Conservation (phyloP, 1,140 invertebrate species). For the Brachionus angularis region DNA sequence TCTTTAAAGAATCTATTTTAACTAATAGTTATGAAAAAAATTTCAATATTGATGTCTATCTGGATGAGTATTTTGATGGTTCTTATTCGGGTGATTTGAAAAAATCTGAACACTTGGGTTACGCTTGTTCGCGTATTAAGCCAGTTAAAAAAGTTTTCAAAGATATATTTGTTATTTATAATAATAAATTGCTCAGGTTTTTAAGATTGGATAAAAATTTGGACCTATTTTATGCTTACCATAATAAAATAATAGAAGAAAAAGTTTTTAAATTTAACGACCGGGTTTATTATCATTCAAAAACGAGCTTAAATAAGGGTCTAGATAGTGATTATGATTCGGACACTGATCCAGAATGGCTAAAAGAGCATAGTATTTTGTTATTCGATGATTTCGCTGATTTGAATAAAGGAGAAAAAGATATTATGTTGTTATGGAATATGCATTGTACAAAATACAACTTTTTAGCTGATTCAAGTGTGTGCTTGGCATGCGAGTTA, state of each 20-base stretch:
- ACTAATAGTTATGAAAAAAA: not conserved
- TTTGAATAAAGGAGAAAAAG: conserved; percentile 36
- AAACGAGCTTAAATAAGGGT: conserved; percentile 72
- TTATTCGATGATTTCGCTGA: conserved; percentile 12
- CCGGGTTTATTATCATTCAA: conserved; percentile 84
- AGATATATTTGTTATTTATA: not conserved
- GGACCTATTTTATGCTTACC: not conserved
- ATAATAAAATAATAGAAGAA: not conserved
- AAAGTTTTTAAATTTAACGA: not conserved
- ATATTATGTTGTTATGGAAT: conserved; percentile 39
- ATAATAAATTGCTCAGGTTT: not conserved
- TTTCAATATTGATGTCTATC: conserved; percentile 2
- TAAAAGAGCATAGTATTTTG: not conserved
- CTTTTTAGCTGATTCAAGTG: conserved; percentile 19
- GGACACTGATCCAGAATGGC: not conserved
- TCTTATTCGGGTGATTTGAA: conserved; percentile 1
- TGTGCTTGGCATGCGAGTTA: not conserved
- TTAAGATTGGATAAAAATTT: not conserved
- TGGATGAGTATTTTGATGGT: conserved; percentile 14
- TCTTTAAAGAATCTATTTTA: not conserved
- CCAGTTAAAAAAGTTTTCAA: not conserved
- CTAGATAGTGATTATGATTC: not conserved
- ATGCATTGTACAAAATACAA: not conserved
- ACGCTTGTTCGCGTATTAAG: not conserved
- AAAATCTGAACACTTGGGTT: not conserved